Conservation (phyloP, 2,113 vertebrate species). For the Columba livia region DNA sequence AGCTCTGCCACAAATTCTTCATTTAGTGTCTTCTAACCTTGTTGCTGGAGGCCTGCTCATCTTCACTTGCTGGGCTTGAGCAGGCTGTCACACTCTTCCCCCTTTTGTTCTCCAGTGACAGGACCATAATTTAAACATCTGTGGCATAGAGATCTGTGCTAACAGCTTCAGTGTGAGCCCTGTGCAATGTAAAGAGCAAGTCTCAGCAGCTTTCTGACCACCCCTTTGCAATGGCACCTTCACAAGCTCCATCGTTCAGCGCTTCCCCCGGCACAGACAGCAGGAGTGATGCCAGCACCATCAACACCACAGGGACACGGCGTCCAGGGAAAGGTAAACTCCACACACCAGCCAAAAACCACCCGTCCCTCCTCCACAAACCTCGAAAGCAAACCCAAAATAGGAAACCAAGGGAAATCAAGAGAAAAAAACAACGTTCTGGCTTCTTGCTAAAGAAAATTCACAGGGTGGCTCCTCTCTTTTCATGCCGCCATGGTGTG, state of each 20-base stretch:
- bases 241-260: background rate
- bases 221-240: background rate
- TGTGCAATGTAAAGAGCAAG: accelerated
- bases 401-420: background rate
- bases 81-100: background rate
- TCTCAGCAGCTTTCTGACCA: background rate
- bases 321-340: background rate
- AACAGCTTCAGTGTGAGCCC: background rate
- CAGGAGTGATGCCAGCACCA: accelerated
- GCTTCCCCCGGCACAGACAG: background rate
- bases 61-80: background rate
- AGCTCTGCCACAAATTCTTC: background rate
- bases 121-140: background rate
- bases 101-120: background rate
- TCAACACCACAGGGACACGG: background rate
- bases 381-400: background rate
- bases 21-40: background rate
- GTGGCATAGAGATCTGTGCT: background rate
- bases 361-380: background rate
- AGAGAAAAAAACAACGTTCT: background rate
- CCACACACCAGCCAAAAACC: background rate
- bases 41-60: background rate
- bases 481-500: background rate
- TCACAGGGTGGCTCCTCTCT: conserved; percentile 2
- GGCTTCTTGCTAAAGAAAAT: conserved; percentile 54